A percentile compares a stretch with the other conserved stretches of the same genome.
These are phyloP conservation scores for Chelon auratus DNA, from an alignment of 2,797 vertebrate genomes.

Conservation along the genomic window DNA sequence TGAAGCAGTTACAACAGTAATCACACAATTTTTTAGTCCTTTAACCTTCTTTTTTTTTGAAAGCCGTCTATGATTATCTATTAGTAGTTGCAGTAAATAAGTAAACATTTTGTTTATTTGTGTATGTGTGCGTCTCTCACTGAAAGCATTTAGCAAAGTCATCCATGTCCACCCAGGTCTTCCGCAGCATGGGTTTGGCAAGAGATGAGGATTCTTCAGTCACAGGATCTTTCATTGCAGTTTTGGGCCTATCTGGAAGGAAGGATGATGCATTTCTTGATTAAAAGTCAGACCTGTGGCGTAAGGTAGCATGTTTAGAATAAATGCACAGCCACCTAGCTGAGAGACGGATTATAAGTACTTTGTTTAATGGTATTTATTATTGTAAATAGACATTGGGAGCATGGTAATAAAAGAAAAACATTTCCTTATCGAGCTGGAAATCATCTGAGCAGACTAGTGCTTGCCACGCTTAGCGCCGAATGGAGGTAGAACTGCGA, in stretches of 20 bases:
- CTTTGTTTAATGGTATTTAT: not conserved
- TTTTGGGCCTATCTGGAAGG: slow-evolving; percentile 46
- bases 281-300: not conserved
- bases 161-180: slow-evolving; percentile 90
- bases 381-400: slow-evolving; percentile 1
- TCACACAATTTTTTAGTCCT: not conserved
- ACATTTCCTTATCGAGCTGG: not conserved
- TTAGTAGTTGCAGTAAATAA: not conserved
- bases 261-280: not conserved
- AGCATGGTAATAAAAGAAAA: slow-evolving; percentile 6
- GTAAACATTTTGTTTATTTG: slow-evolving; percentile 11
- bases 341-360: slow-evolving; percentile 3
- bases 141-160: slow-evolving; percentile 93
- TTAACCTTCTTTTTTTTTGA: not conserved
- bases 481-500: slow-evolving; percentile 44
- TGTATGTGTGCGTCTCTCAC: slow-evolving; percentile 79
- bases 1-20: too few species aligned
- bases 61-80: not conserved
- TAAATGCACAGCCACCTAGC: not conserved
- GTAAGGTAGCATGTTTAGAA: not conserved
- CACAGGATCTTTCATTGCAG: slow-evolving; percentile 33
- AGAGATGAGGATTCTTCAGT: not conserved
- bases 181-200: slow-evolving; percentile 71
- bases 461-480: slow-evolving; percentile 24
- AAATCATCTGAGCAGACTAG: not conserved